Percentiles rank a stretch among this genome's conserved stretches.
Evolutionary conservation across 2,113 vertebrate genomes (phyloP).

Genomic region (Antechinus stuartii): DNA sequence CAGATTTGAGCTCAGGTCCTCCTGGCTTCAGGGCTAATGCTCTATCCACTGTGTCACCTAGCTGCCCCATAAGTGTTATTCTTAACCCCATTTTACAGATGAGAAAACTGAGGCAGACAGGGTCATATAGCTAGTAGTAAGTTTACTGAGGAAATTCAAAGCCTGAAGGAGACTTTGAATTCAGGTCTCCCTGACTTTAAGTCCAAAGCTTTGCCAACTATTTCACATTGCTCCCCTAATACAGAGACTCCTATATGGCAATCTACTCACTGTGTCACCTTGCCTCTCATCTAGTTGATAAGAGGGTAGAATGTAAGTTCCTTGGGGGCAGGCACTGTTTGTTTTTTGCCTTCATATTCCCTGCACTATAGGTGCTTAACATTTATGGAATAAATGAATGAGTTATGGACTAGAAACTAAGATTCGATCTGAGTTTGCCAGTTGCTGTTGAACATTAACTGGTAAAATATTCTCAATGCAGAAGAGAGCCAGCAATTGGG

Average conservation of each 20-base stretch:
- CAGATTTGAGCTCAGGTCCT: too few species aligned
- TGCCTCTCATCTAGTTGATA: background rate
- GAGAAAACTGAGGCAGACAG: background rate
- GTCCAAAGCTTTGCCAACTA: background rate
- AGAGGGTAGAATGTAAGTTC: background rate
- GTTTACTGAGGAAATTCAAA: background rate
- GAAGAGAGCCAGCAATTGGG: conserved; percentile 19
- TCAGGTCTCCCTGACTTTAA: background rate
- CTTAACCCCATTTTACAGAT: too few species aligned
- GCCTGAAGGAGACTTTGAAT: background rate
- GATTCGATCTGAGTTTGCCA: background rate
- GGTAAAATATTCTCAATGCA: conserved; percentile 17
- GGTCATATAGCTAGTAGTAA: background rate
- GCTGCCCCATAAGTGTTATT: too few species aligned
- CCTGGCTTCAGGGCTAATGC: too few species aligned
- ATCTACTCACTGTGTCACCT: background rate
- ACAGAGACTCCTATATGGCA: background rate
- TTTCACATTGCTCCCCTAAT: background rate
- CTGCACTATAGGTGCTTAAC: background rate
- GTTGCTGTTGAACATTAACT: conserved; percentile 11
- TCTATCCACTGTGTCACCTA: too few species aligned
- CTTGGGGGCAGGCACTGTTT: background rate
- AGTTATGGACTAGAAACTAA: background rate
- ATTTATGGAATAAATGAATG: background rate
- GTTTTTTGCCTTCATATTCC: background rate